These are phyloP conservation scores for Arremon aurantiirostris DNA, from an alignment of 2,797 vertebrate species.

Conservation along the genomic window DNA sequence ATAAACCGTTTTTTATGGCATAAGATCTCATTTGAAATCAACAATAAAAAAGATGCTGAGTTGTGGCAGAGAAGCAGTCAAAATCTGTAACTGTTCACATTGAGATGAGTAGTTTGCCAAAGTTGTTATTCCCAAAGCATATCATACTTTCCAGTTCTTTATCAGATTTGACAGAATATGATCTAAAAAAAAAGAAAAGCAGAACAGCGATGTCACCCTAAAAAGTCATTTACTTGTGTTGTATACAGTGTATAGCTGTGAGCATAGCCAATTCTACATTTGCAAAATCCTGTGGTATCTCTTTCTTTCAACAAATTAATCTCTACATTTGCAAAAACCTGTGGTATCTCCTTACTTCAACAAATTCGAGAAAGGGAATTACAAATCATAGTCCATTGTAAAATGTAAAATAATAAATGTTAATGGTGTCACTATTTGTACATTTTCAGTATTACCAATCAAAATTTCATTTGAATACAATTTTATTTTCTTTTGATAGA, in stretches of 20 bases:
- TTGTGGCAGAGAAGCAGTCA: background rate
- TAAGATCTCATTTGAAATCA: background rate
- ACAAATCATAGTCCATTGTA: background rate
- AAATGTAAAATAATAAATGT: background rate
- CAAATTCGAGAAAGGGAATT: background rate
- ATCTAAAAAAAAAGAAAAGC: background rate
- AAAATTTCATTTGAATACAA: background rate
- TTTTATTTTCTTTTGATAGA: background rate
- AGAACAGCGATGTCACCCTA: slow-evolving; percentile 10
- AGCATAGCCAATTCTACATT: background rate
- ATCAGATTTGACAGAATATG: slow-evolving; percentile 12
- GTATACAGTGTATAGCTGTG: background rate
- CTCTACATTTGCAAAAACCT: background rate
- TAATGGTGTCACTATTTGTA: background rate
- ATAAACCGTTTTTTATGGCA: background rate
- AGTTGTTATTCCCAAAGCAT: slow-evolving; percentile 18
- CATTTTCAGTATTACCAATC: background rate
- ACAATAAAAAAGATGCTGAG: background rate
- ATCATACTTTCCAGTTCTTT: slow-evolving; percentile 12
- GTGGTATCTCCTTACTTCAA: background rate
- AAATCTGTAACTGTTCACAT: background rate
- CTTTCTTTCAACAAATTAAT: background rate
- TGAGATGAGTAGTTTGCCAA: background rate
- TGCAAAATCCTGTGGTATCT: background rate
- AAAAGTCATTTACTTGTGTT: slow-evolving; percentile 10